phyloP scores from a whole-genome alignment of 2,888 invertebrate genomes.

The Drosophila lutescens region DNA sequence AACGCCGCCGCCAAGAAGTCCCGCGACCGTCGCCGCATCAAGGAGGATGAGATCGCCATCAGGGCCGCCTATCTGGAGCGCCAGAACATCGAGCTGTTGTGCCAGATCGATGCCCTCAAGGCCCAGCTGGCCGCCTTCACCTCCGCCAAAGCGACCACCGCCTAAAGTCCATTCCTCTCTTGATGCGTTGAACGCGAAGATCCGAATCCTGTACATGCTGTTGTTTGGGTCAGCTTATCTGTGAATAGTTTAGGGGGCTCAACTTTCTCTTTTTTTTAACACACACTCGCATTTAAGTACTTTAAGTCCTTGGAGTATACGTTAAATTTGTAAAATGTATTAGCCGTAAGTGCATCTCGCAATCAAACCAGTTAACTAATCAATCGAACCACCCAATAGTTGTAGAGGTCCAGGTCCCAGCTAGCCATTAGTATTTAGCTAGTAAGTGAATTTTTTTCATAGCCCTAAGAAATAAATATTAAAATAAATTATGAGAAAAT shows the following conservation, averaged over 20 bases:
- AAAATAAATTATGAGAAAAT: slow-evolving; percentile 17
- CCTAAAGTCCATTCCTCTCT: slow-evolving; percentile 30
- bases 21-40: slow-evolving; percentile 93
- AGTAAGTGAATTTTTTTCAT: slow-evolving; percentile 31
- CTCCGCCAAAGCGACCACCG: slow-evolving; percentile 60
- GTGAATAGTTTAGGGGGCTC: slow-evolving; percentile 55
- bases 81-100: slow-evolving; percentile 91
- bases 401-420: slow-evolving; percentile 20
- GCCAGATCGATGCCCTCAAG: slow-evolving; percentile 88
- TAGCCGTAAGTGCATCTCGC: slow-evolving; percentile 49
- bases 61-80: slow-evolving; percentile 94
- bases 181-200: slow-evolving; percentile 79
- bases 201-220: slow-evolving; percentile 7
- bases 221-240: slow-evolving; percentile 57
- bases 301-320: slow-evolving; percentile 54
- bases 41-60: slow-evolving; percentile 96
- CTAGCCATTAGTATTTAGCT: not conserved
- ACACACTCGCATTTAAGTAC: slow-evolving; percentile 52
- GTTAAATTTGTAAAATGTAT: slow-evolving; percentile 56
- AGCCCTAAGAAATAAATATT: slow-evolving; percentile 14
- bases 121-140: slow-evolving; percentile 86
- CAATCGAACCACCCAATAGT: slow-evolving; percentile 13
- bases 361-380: slow-evolving; percentile 62
- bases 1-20: slow-evolving; percentile 98
- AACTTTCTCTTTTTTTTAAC: slow-evolving; percentile 5